These are phyloP conservation scores for Nomada ferruginata DNA, from an alignment of 2,888 invertebrate species.

Conservation along the genomic window DNA sequence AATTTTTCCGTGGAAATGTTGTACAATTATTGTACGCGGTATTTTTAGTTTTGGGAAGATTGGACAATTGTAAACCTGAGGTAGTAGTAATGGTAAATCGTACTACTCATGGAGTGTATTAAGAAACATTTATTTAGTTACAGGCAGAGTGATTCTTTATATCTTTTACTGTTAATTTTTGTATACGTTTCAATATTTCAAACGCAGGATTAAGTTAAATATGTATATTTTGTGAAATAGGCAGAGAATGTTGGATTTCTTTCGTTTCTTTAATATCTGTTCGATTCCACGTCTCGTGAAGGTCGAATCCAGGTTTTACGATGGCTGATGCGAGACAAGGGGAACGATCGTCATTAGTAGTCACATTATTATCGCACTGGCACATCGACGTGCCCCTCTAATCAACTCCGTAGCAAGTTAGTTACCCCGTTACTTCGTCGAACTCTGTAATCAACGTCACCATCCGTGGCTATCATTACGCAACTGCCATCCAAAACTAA, in stretches of 20 bases:
- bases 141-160: too few species aligned
- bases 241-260: background rate
- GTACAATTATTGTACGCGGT: too few species aligned
- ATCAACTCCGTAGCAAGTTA: constrained; percentile 69
- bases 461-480: constrained; percentile 66
- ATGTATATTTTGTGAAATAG: too few species aligned
- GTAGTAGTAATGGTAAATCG: too few species aligned
- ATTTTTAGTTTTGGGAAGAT: too few species aligned
- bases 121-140: too few species aligned
- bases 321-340: constrained; percentile 28
- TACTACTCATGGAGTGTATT: too few species aligned
- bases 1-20: too few species aligned
- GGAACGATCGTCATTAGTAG: constrained; percentile 61
- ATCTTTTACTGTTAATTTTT: background rate
- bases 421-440: constrained; percentile 69
- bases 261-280: background rate
- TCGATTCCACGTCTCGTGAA: background rate
- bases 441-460: constrained; percentile 73
- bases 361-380: constrained; percentile 63
- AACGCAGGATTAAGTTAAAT: too few species aligned
- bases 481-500: constrained; percentile 63
- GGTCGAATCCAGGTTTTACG: constrained; percentile 5
- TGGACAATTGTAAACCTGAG: too few species aligned
- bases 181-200: background rate
- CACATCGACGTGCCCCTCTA: constrained; percentile 65